These are phyloP conservation scores for Anguilla anguilla DNA, from an alignment of 2,797 vertebrate species.

Conservation along the genomic window DNA sequence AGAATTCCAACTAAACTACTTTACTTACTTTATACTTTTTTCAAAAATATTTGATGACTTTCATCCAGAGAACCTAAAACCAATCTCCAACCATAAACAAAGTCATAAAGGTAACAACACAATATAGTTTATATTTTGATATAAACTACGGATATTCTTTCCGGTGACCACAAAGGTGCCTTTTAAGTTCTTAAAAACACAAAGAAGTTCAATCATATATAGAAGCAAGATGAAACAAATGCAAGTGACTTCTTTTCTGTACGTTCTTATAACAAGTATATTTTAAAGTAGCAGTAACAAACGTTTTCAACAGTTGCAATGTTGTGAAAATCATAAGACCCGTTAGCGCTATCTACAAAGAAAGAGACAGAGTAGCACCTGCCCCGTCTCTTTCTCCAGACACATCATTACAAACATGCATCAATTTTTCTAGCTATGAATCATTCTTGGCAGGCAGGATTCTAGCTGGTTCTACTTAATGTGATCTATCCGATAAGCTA, in stretches of 20 bases:
- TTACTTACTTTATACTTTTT: not conserved
- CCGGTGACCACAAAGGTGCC: not conserved
- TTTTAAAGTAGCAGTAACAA: too few relatives aligned
- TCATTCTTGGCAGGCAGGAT: too few relatives aligned
- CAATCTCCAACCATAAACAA: not conserved
- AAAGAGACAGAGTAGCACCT: too few relatives aligned
- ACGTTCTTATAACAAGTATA: not conserved
- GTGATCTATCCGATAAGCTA: too few relatives aligned
- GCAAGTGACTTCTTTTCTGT: not conserved
- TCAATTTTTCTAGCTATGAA: too few relatives aligned
- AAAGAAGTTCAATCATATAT: not conserved
- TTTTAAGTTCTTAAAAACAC: slow-evolving; percentile 1
- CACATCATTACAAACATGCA: too few relatives aligned
- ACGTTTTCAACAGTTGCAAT: too few relatives aligned
- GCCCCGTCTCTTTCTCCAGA: too few relatives aligned
- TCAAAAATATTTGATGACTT: not conserved
- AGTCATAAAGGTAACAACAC: not conserved
- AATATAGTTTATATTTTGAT: too few relatives aligned
- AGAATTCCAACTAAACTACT: not conserved
- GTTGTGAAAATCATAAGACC: too few relatives aligned
- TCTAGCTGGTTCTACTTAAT: too few relatives aligned
- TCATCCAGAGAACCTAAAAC: not conserved
- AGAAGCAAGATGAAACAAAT: not conserved
- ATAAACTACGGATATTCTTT: not conserved
- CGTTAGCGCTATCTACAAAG: too few relatives aligned